Conservation (phyloP, 2,797 vertebrate genomes). For the Chelidonichthys spinosus region DNA sequence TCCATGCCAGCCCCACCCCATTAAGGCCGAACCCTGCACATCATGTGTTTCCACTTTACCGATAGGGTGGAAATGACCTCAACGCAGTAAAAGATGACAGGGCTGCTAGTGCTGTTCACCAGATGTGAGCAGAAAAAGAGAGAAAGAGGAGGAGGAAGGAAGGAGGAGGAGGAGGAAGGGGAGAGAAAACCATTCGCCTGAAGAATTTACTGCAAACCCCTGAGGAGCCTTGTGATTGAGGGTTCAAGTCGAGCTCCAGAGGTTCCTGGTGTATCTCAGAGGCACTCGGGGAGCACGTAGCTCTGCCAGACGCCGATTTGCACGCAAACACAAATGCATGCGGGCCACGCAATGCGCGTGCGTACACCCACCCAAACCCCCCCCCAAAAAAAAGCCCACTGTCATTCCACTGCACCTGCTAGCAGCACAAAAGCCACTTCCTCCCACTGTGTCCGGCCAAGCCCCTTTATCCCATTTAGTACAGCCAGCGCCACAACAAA, state of each 20-base stretch:
- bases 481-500: conserved; percentile 81
- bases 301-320: conserved; percentile 28
- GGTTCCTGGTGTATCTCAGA: conserved; percentile 82
- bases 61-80: conserved; percentile 87
- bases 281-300: conserved; percentile 51
- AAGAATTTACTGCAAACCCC: conserved; percentile 86
- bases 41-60: conserved; percentile 86
- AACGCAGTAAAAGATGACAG: conserved; percentile 87
- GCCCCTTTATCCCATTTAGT: conserved; percentile 79
- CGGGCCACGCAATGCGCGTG: too few relatives aligned
- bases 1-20: conserved; percentile 81
- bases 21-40: conserved; percentile 78
- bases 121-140: conserved; percentile 81
- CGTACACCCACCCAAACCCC: too few relatives aligned
- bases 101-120: conserved; percentile 84
- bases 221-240: conserved; percentile 83
- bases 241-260: conserved; percentile 82
- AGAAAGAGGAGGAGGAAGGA: conserved; percentile 55
- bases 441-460: conserved; percentile 78
- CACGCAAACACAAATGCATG: conserved; percentile 13
- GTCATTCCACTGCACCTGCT: conserved; percentile 84
- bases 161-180: conserved; percentile 60
- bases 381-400: conserved; percentile 48
- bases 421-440: conserved; percentile 83
- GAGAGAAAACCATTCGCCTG: conserved; percentile 82